phyloP scores from a whole-genome alignment of 1,140 invertebrate species.

The Drosophila leontia region DNA sequence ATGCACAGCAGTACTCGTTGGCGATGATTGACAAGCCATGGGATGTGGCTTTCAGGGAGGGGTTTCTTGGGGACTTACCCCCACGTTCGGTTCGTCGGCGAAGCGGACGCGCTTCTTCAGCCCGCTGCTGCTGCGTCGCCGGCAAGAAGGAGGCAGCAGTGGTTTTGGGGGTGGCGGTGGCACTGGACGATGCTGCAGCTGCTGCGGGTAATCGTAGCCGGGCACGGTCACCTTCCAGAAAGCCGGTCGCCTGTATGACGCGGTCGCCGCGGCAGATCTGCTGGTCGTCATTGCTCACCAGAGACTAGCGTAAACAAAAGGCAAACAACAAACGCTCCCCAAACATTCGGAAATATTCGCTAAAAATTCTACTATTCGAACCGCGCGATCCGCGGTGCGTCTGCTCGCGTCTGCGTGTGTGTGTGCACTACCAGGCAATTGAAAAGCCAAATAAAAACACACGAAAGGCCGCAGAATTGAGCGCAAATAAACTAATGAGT shows the following conservation, averaged over 20 bases:
- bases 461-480: constrained; percentile 19
- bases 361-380: constrained; percentile 35
- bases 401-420: constrained; percentile 63
- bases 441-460: constrained; percentile 37
- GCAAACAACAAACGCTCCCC: constrained; percentile 48
- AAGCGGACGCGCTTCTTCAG: constrained; percentile 77
- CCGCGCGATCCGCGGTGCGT: constrained; percentile 54
- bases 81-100: constrained; percentile 63
- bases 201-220: constrained; percentile 73
- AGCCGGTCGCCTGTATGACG: constrained; percentile 87
- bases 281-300: constrained; percentile 79
- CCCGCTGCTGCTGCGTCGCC: constrained; percentile 71
- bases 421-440: constrained; percentile 60
- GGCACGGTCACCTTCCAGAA: constrained; percentile 87
- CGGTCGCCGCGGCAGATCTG: constrained; percentile 51
- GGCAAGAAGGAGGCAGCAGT: constrained; percentile 32
- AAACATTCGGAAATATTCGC: constrained; percentile 59
- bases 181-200: constrained; percentile 3
- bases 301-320: constrained; percentile 78
- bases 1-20: background rate
- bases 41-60: constrained; percentile 27
- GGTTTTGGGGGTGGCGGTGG: background rate
- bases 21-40: constrained; percentile 69
- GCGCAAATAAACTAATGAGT: constrained; percentile 40
- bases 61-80: constrained; percentile 58